Percentiles rank a stretch among this genome's conserved stretches.
Evolutionary conservation across 2,113 vertebrate genomes (phyloP).

Genomic region (Oostethus manadensis): DNA sequence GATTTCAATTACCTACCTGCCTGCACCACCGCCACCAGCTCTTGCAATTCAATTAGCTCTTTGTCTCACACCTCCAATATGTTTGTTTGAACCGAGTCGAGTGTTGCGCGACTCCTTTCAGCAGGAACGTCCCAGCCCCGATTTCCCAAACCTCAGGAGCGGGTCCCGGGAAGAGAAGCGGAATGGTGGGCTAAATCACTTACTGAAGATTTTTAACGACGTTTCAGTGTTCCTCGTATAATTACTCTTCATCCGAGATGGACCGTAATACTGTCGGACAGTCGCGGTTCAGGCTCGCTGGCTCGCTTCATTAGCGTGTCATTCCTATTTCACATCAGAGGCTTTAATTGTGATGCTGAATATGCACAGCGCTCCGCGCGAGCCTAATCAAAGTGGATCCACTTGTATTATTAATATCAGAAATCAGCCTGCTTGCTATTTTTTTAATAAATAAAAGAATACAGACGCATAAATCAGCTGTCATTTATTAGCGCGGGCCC

Average conservation of each 20-base stretch:
- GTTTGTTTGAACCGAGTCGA: slow-evolving; percentile 18
- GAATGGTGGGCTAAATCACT: slow-evolving; percentile 99
- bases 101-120: slow-evolving; percentile 74
- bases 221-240: slow-evolving; percentile 99
- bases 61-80: slow-evolving; percentile 36
- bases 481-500: slow-evolving; percentile 99
- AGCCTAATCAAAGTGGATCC: slow-evolving; percentile 99
- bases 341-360: slow-evolving; percentile 99
- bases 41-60: slow-evolving; percentile 58
- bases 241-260: slow-evolving; percentile 99
- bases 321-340: slow-evolving; percentile 99
- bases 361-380: slow-evolving; percentile 98
- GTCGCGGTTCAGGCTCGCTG: slow-evolving; percentile 99
- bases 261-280: slow-evolving; percentile 99
- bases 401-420: slow-evolving; percentile 99
- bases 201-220: slow-evolving; percentile 99
- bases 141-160: slow-evolving; percentile 29
- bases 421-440: slow-evolving; percentile 99
- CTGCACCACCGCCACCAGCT: slow-evolving; percentile 71
- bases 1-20: slow-evolving; percentile 91
- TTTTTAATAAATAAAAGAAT: slow-evolving; percentile 99
- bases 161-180: slow-evolving; percentile 35
- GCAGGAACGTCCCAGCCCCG: slow-evolving; percentile 75
- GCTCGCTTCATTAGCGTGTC: slow-evolving; percentile 99
- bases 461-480: slow-evolving; percentile 99